A percentile compares a stretch with the other conserved stretches of the same genome.
Evolutionary conservation across 2,113 vertebrate genomes (phyloP).

Genomic region (Mormoops blainvillei): DNA sequence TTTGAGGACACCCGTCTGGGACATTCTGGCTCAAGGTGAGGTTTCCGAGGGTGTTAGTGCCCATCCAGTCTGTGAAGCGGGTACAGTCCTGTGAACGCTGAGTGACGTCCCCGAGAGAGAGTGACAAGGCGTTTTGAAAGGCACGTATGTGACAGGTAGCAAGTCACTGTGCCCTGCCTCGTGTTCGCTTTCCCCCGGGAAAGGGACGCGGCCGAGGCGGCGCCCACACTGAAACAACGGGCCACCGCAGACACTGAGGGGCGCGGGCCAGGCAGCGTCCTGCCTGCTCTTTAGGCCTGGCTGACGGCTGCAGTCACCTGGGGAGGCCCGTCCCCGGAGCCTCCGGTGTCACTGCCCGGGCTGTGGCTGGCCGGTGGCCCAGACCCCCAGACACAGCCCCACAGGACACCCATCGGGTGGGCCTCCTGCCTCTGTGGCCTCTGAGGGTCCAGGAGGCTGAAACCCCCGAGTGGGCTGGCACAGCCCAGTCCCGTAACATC

Average conservation of each 20-base stretch:
- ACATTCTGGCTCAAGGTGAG: rapidly evolving
- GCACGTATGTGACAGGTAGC: rapidly evolving
- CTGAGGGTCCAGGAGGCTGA: too few species aligned
- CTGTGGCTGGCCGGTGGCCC: too few species aligned
- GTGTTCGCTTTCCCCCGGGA: rapidly evolving
- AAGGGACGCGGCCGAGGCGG: rapidly evolving
- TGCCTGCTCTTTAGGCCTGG: rapidly evolving
- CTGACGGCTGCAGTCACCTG: too few species aligned
- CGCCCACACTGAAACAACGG: rapidly evolving
- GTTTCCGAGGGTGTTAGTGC: rapidly evolving
- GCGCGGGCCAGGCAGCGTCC: rapidly evolving
- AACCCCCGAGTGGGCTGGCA: too few species aligned
- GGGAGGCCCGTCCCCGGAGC: too few species aligned
- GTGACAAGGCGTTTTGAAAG: rapidly evolving
- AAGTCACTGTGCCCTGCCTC: rapidly evolving
- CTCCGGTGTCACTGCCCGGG: too few species aligned
- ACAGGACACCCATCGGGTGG: too few species aligned
- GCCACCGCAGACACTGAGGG: neutral
- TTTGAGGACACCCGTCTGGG: rapidly evolving
- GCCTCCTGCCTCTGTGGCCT: too few species aligned
- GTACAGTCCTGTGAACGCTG: rapidly evolving
- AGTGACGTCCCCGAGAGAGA: rapidly evolving
- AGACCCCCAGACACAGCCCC: too few species aligned
- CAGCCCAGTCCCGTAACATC: too few species aligned
- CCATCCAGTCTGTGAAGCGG: rapidly evolving